These are phyloP conservation scores for Halcyon badia DNA, from an alignment of 2,797 vertebrate species.

Conservation along the genomic window DNA sequence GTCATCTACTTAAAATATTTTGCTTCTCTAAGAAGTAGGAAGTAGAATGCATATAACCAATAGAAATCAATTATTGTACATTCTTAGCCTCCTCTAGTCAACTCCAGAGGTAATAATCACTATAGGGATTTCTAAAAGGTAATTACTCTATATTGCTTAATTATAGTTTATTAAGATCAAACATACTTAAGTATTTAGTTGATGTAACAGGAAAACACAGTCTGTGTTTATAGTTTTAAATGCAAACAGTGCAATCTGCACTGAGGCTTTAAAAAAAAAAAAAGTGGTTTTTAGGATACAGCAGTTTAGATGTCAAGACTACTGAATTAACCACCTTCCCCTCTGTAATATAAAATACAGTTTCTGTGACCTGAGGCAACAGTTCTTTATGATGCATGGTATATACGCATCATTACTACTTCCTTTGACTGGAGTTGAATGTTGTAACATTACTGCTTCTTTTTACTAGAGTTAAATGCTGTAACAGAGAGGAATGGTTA, in stretches of 20 bases:
- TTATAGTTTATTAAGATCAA: constrained; percentile 64
- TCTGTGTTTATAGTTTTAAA: constrained; percentile 63
- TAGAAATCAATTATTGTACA: constrained; percentile 72
- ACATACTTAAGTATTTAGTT: constrained; percentile 52
- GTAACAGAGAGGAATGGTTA: background rate
- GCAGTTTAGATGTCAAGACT: constrained; percentile 20
- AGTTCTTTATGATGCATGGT: background rate
- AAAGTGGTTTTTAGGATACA: background rate
- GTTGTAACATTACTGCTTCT: background rate
- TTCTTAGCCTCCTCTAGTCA: constrained; percentile 71
- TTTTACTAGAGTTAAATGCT: background rate
- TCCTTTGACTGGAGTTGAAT: background rate
- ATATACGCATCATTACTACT: background rate
- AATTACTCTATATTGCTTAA: constrained; percentile 80
- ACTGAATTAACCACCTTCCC: constrained; percentile 13
- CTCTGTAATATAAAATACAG: background rate
- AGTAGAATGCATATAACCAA: constrained; percentile 65
- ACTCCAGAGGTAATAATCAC: constrained; percentile 76
- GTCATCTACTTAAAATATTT: constrained; percentile 48
- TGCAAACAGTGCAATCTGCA: constrained; percentile 21
- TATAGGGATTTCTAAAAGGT: constrained; percentile 78
- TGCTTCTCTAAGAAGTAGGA: constrained; percentile 55
- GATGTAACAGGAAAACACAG: constrained; percentile 49
- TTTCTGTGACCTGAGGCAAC: constrained; percentile 43
- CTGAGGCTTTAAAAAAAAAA: constrained; percentile 29